Conservation (phyloP, 2,113 vertebrate genomes). For the Deroptyus accipitrinus region DNA sequence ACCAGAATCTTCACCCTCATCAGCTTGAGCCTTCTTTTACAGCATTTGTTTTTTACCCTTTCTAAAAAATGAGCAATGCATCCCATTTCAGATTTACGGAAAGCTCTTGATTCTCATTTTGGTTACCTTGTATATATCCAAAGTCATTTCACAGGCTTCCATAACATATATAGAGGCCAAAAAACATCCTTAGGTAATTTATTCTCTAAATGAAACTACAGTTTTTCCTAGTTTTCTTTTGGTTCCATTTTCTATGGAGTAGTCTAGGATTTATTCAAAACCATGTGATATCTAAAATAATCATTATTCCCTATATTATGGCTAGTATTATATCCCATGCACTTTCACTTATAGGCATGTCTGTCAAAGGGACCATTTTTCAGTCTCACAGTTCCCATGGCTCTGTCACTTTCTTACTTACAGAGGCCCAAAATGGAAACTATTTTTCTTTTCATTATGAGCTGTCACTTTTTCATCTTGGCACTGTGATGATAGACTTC, state of each 20-base stretch:
- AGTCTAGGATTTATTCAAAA: constrained; percentile 82
- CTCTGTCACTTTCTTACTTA: constrained; percentile 87
- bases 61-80: constrained; percentile 45
- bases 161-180: neutral
- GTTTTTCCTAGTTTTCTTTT: constrained; percentile 60
- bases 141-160: constrained; percentile 5
- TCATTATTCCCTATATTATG: constrained; percentile 81
- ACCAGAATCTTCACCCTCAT: neutral
- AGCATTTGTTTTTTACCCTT: constrained; percentile 26
- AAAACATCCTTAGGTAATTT: constrained; percentile 50
- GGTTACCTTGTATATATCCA: neutral
- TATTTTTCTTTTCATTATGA: constrained; percentile 91
- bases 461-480: constrained; percentile 88
- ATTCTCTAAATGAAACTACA: constrained; percentile 70
- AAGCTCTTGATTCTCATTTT: constrained; percentile 20
- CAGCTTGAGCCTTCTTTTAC: neutral
- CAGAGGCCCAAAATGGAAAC: constrained; percentile 88
- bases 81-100: constrained; percentile 30
- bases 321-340: constrained; percentile 73
- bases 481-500: constrained; percentile 84
- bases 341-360: constrained; percentile 80
- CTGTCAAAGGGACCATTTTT: constrained; percentile 85
- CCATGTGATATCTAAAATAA: constrained; percentile 82
- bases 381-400: constrained; percentile 80
- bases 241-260: constrained; percentile 70